Evolutionary conservation across 2,888 invertebrate genomes (phyloP).

Genomic region (Sphaeridia pumilis): DNA sequence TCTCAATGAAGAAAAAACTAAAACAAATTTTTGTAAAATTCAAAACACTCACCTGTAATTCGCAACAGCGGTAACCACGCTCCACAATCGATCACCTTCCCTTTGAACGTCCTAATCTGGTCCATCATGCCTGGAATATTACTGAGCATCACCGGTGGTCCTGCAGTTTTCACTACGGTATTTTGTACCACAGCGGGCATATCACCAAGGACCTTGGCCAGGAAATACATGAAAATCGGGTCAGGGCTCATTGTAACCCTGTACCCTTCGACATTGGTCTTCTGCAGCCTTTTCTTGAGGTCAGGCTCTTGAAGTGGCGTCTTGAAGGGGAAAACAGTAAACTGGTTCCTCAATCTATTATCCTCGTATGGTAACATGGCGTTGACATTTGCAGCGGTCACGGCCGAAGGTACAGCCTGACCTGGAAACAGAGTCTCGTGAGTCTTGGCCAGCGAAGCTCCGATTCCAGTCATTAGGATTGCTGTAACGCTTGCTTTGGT

Average conservation of each 20-base stretch:
- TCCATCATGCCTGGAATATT: constrained; percentile 30
- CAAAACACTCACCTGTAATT: constrained; percentile 23
- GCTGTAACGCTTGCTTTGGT: constrained; percentile 26
- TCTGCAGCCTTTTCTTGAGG: constrained; percentile 15
- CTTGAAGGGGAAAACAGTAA: constrained; percentile 24
- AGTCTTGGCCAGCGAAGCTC: constrained; percentile 19
- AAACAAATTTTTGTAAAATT: not conserved
- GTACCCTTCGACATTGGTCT: constrained; percentile 17
- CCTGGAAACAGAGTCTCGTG: constrained; percentile 18
- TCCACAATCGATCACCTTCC: constrained; percentile 23
- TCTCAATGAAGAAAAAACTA: not conserved
- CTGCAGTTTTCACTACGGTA: constrained; percentile 21
- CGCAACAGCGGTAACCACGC: constrained; percentile 30
- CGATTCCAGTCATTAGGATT: constrained; percentile 23
- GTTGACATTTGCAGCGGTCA: constrained; percentile 23
- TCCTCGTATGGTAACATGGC: constrained; percentile 29
- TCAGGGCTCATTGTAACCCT: constrained; percentile 20
- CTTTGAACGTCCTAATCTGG: constrained; percentile 19
- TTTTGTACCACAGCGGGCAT: constrained; percentile 23
- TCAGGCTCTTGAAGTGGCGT: constrained; percentile 16
- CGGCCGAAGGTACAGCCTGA: constrained; percentile 16
- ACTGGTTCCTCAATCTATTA: constrained; percentile 25
- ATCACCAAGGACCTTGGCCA: constrained; percentile 23
- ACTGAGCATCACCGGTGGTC: constrained; percentile 28
- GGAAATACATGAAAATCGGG: constrained; percentile 28